Evolutionary conservation across 2,888 invertebrate genomes (phyloP), one percentile per base, ranked within the genome.

Genomic region (Eurytoma californica): DNA sequence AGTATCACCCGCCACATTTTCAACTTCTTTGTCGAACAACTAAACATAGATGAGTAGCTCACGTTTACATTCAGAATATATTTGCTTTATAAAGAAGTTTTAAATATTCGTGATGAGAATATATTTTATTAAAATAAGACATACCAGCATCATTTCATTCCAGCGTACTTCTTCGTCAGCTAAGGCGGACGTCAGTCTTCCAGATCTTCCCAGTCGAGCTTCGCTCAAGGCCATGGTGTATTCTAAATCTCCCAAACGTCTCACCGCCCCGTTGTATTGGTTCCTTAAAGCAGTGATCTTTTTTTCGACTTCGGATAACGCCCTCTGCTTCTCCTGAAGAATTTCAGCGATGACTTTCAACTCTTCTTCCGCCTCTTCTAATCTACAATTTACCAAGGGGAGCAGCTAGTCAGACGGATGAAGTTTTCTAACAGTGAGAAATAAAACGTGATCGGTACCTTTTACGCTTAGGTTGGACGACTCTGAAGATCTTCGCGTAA

Each of bases 401-500:
- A 9, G 1, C 9, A 1, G 9, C 7, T 9, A 24, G 2, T 24
- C 24, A 24, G 24, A 24, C 24, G 24, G 2, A 24, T 24, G 24
- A 24, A 24, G 2, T 24, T 24, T 24, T 24, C 9, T 7, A 39
- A 39, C 39, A 9, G 9, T 4, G 9, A 39, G 39, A 39, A 9
- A 9, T 5, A 51, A 39, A 24, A 61, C 47, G 30, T 28, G 14
- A 20, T 51, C 90, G 91, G 92, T 90, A 95, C 95, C 93, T 94
- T 82, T 94, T 92, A 74, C 96, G 94, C 90, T 98, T 98, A 0
- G 97, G 97, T 87, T 97, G 96, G 2, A 98, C 97, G 9, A 96
- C 93, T 88, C 94, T 93, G 90, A 94, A 97, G 0, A 97, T 95
- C 90, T 95, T 95, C 0, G 97, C 95, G 87, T 97, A 98, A 87